Conservation (phyloP, 2,797 vertebrate genomes). For the Neostethus bicornis region DNA sequence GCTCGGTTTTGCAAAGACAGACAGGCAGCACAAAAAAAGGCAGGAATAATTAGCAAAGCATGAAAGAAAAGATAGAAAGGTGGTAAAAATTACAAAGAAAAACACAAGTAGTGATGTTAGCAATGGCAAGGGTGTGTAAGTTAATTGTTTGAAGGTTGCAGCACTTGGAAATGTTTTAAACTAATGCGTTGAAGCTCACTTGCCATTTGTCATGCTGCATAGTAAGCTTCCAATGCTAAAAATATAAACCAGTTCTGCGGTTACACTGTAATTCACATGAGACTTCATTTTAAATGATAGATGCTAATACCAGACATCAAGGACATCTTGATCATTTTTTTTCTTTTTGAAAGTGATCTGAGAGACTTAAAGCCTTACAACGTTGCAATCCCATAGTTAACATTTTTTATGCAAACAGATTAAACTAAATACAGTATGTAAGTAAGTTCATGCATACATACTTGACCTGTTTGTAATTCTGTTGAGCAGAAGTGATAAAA, state of each 20-base stretch:
- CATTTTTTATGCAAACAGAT: background rate
- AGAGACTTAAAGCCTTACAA: background rate
- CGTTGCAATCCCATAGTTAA: background rate
- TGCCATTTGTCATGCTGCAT: conserved; percentile 51
- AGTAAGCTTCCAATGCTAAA: conserved; percentile 49
- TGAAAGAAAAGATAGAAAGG: conserved; percentile 25
- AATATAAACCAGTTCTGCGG: conserved; percentile 14
- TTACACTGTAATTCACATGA: conserved; percentile 26
- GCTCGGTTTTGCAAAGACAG: conserved; percentile 55
- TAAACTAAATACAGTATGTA: background rate
- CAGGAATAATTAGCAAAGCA: conserved; percentile 48
- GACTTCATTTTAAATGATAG: conserved; percentile 24
- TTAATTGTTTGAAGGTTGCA: conserved; percentile 30
- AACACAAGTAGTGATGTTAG: conserved; percentile 25
- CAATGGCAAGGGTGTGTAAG: conserved; percentile 31
- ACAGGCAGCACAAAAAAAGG: conserved; percentile 14
- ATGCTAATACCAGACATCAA: conserved; percentile 11
- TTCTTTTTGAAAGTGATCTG: background rate
- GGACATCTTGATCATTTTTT: background rate
- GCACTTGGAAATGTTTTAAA: conserved; percentile 27
- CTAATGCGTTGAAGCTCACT: conserved; percentile 39
- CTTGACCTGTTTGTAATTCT: background rate
- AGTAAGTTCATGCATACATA: background rate
- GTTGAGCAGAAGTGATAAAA: background rate
- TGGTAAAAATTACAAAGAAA: conserved; percentile 32